phyloP scores from a whole-genome alignment of 2,113 vertebrate genomes.

The Ursus arctos region DNA sequence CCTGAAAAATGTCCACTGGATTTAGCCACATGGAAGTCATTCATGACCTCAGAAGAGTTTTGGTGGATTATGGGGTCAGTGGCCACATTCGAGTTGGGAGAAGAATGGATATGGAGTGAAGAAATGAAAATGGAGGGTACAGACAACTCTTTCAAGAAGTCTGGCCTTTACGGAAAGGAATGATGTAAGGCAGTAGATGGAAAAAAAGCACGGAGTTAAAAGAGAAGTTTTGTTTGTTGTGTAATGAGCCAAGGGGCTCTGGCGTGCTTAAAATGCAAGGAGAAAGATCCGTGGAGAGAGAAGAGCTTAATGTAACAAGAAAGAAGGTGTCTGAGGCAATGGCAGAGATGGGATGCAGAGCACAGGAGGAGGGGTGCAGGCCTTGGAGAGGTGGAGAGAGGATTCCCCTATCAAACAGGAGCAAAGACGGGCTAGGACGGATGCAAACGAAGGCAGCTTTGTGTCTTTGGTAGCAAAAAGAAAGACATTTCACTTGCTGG shows the following conservation, averaged over 20 bases:
- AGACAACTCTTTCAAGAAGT: background rate
- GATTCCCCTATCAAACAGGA: accelerated
- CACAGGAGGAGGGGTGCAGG: background rate
- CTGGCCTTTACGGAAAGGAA: background rate
- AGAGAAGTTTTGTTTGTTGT: background rate
- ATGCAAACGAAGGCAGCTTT: background rate
- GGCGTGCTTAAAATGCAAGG: background rate
- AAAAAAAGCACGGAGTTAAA: background rate
- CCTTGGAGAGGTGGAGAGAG: accelerated
- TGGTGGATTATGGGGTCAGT: background rate
- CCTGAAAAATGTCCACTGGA: background rate
- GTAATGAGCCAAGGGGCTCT: background rate
- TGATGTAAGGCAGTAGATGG: background rate
- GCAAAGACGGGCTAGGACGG: accelerated
- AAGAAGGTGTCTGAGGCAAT: background rate
- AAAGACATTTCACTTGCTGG: background rate
- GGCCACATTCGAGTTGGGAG: background rate
- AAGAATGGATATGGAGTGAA: background rate
- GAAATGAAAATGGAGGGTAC: background rate
- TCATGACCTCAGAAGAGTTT: background rate
- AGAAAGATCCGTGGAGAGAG: background rate
- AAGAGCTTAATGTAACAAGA: background rate
- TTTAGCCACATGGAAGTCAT: background rate
- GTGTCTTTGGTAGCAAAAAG: background rate
- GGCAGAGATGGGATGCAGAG: background rate